Conservation (phyloP, 2,797 vertebrate genomes). For the Champsocephalus esox region DNA sequence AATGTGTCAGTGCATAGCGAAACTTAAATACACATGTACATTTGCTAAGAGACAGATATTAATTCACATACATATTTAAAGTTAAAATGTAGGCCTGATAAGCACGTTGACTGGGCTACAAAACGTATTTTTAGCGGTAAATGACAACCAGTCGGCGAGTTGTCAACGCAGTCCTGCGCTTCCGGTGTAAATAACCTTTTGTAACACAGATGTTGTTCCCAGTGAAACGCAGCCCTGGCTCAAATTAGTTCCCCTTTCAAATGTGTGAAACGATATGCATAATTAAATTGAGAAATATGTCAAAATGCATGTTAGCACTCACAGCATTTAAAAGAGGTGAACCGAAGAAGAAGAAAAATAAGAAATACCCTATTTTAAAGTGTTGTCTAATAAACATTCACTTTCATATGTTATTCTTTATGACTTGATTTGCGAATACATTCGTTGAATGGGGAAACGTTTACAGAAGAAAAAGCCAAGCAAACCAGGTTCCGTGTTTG, state of each 20-base stretch:
- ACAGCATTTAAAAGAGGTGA: neutral
- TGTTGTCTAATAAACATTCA: neutral
- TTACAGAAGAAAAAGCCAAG: neutral
- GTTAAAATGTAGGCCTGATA: accelerated
- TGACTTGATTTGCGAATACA: neutral
- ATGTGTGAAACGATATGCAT: neutral
- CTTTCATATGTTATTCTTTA: neutral
- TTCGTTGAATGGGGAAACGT: neutral
- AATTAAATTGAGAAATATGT: neutral
- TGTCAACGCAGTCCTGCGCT: neutral
- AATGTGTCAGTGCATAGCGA: no score
- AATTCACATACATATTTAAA: neutral
- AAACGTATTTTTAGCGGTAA: neutral
- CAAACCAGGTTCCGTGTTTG: neutral
- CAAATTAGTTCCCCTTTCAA: constrained; percentile 41
- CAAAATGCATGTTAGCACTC: neutral
- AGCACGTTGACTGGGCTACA: no score
- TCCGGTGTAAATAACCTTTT: constrained; percentile 69
- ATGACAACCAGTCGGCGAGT: neutral
- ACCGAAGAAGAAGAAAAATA: neutral
- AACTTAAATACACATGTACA: neutral
- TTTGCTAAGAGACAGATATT: accelerated
- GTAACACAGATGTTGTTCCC: constrained; percentile 22
- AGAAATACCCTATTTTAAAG: neutral
- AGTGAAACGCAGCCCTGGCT: constrained; percentile 38